A percentile compares a stretch with the other conserved stretches of the same genome.
phyloP scores from a whole-genome alignment of 2,888 invertebrate species.

The Zhengitettix transpicula region DNA sequence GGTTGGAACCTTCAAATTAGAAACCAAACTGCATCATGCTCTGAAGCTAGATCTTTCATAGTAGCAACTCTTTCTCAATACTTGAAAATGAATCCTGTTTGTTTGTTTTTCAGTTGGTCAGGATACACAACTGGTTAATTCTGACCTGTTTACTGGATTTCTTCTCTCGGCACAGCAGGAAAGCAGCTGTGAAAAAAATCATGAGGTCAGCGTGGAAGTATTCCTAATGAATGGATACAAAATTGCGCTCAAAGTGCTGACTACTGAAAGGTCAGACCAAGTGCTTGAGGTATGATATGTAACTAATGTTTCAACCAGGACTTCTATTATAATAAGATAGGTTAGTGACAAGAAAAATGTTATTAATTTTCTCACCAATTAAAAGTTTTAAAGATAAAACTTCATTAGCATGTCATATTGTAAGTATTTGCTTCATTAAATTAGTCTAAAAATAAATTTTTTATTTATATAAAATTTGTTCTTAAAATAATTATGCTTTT shows the following conservation, averaged over 20 bases:
- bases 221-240: conserved; percentile 76
- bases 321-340: not conserved
- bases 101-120: conserved; percentile 56
- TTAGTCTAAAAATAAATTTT: too few species aligned
- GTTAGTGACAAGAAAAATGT: not conserved
- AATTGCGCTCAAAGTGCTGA: conserved; percentile 61
- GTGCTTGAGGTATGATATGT: conserved; percentile 42
- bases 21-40: not conserved
- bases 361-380: not conserved
- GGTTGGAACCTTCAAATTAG: not conserved
- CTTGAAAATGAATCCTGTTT: not conserved
- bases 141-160: conserved; percentile 71
- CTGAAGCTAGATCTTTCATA: not conserved
- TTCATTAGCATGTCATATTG: too few species aligned
- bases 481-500: too few species aligned
- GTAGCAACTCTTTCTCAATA: not conserved
- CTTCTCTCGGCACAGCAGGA: conserved; percentile 85
- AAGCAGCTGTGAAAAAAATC: conserved; percentile 47
- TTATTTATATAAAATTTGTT: too few species aligned
- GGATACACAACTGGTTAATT: conserved; percentile 59
- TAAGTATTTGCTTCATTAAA: too few species aligned
- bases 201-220: conserved; percentile 61
- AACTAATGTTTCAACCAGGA: not conserved
- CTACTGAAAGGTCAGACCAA: conserved; percentile 68
- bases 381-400: not conserved